Base-by-base conservation (phyloP, 2,797 vertebrate genomes). In the Pantherophis alleghaniensis region DNA sequence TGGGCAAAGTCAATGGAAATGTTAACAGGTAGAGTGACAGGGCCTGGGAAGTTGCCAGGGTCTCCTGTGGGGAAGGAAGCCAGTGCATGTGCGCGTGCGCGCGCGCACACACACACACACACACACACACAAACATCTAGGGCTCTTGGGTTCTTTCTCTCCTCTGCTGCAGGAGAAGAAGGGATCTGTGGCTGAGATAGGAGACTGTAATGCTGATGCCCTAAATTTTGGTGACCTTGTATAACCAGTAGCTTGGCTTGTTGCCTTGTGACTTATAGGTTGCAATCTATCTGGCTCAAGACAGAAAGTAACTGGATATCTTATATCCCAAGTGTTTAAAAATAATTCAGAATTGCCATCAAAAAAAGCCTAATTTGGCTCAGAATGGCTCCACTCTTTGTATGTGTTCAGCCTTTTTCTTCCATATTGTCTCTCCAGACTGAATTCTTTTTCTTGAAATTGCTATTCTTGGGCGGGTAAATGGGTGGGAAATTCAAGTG, bases 1-100 rank as follows among this genome's bases (percentile, higher is more conserved):
- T 86, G 69, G 90, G 90, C 90, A 91, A 74, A 93, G 87, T 87
- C 87, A 89, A 26, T 93, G 93, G 93, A 93, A 93, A 91, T 86
- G 87, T 93, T 89, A 91, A 91, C 69, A 93, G 87, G 90, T 89
- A 93, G 69, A 89, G 90, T 91, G 55, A 89, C 87, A 93, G 32
- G 87, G 14, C 51, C 74, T 93, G 93, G 93, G 90, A 56, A 59
- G 32, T 10, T 89, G 87, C 93, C 87, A 89, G 57, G 9, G 26
- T 47, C 32, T 32, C 83, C 63, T 7, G 16, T 83, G 51, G 61
- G 53, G n/a, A 24, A 86, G 26, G 12, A 22, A 60, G 69, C n/a
- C 57, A 91, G n/a, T 57, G 59, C 7, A 1, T 1, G 51, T 1
- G 51, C 7, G 51, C 42, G 42, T 4, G 47, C 6, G 47, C 47